A percentile compares a stretch with the other conserved stretches of the same genome.
These are phyloP conservation scores for Pelodiscus sinensis DNA, from an alignment of 2,113 vertebrate genomes.

Conservation along the genomic window DNA sequence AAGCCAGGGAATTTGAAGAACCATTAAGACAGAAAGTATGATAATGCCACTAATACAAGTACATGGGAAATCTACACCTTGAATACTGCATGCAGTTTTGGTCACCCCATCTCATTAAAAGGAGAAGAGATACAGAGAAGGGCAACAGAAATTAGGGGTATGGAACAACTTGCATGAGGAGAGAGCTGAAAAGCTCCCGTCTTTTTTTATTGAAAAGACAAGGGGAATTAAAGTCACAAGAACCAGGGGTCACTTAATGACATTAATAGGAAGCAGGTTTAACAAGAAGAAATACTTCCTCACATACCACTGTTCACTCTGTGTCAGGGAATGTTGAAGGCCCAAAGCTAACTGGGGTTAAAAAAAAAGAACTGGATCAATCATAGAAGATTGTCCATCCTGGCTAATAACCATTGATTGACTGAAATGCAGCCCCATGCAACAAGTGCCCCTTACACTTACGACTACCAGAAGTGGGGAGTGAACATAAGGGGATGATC, in stretches of 20 bases:
- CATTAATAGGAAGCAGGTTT: not conserved
- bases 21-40: not conserved
- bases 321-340: not conserved
- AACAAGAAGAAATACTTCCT: not conserved
- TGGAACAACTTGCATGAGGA: not conserved
- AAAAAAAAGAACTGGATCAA: not conserved
- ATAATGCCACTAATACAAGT: not conserved
- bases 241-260: not conserved
- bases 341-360: not conserved
- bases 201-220: not conserved
- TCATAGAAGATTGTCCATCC: not conserved
- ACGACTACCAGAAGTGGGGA: not conserved
- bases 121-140: not conserved
- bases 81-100: not conserved
- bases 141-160: not conserved
- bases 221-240: not conserved
- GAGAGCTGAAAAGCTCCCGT: not conserved
- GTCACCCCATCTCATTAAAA: not conserved
- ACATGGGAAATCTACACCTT: not conserved
- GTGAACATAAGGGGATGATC: not conserved
- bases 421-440: not conserved
- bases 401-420: not conserved
- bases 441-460: not conserved
- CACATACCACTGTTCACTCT: not conserved
- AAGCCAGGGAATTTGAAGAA: not conserved